Evolutionary conservation across 1,140 invertebrate genomes (phyloP).

Genomic region (Euschistus heros): DNA sequence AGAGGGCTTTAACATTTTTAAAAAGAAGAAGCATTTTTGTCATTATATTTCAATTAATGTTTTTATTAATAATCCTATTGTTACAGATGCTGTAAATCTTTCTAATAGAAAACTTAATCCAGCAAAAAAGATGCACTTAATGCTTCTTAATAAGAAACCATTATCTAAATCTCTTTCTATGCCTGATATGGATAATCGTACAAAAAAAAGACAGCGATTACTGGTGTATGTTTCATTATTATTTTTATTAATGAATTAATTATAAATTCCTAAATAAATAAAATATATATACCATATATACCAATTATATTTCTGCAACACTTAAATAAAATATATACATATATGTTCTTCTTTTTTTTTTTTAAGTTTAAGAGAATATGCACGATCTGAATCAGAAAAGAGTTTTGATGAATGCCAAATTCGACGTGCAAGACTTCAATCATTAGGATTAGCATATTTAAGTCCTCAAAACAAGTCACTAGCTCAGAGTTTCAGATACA

Average conservation of each 20-base stretch:
- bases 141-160: slow-evolving; percentile 43
- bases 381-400: slow-evolving; percentile 65
- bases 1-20: no score
- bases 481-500: slow-evolving; percentile 72
- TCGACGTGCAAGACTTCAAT: slow-evolving; percentile 47
- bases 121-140: slow-evolving; percentile 34
- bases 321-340: background rate
- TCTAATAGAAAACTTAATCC: background rate
- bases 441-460: slow-evolving; percentile 53
- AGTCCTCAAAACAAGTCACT: slow-evolving; percentile 64
- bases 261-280: slow-evolving; percentile 1
- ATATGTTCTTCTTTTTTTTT: background rate
- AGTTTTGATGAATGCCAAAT: slow-evolving; percentile 59
- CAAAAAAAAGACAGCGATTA: slow-evolving; percentile 54
- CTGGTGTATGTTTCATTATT: slow-evolving; percentile 46
- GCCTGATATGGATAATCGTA: slow-evolving; percentile 66
- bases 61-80: background rate
- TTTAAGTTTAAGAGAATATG: slow-evolving; percentile 52
- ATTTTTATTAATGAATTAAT: background rate
- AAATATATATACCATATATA: slow-evolving; percentile 14
- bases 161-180: slow-evolving; percentile 69
- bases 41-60: no score
- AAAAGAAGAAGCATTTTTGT: no score
- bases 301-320: background rate
- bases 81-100: slow-evolving; percentile 13